phyloP scores from a whole-genome alignment of 2,797 vertebrate species.

The Coregonus ussuriensis region DNA sequence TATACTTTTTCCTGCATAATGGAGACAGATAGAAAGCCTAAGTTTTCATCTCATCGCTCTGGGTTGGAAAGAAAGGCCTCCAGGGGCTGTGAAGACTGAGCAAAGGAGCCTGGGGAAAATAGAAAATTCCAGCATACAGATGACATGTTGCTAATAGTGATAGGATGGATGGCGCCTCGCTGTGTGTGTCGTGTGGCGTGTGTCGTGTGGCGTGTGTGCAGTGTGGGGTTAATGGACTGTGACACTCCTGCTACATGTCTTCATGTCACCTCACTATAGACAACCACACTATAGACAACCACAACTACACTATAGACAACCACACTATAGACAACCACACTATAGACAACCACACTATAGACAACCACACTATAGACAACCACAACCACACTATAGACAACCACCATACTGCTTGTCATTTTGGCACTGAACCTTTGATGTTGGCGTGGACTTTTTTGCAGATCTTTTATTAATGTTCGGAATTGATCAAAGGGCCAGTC shows the following conservation, averaged over 20 bases:
- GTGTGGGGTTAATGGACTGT: constrained; percentile 61
- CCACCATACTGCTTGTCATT: too few species aligned
- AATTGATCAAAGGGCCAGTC: too few species aligned
- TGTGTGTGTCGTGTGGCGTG: constrained; percentile 17
- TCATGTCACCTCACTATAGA: constrained; percentile 40
- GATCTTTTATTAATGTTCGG: too few species aligned
- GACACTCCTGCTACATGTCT: constrained; percentile 47
- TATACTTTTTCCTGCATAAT: not conserved
- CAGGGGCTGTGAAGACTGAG: not conserved
- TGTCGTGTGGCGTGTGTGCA: constrained; percentile 43
- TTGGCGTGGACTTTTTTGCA: too few species aligned
- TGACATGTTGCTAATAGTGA: constrained; percentile 63
- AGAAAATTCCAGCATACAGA: constrained; percentile 45
- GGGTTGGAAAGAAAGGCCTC: not conserved
- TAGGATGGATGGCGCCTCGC: constrained; percentile 52
- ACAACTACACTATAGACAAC: too few species aligned
- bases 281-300: too few species aligned
- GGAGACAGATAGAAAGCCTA: constrained; percentile 3
- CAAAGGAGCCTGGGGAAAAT: constrained; percentile 15
- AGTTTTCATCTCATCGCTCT: not conserved
- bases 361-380: constrained; percentile 10
- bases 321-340: not conserved
- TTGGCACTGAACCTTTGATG: too few species aligned
- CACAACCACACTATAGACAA: too few species aligned
- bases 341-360: not conserved